Evolutionary conservation across 92 coral and sea anemone genomes (phyloP).

Genomic region (Pocillopora grandis): DNA sequence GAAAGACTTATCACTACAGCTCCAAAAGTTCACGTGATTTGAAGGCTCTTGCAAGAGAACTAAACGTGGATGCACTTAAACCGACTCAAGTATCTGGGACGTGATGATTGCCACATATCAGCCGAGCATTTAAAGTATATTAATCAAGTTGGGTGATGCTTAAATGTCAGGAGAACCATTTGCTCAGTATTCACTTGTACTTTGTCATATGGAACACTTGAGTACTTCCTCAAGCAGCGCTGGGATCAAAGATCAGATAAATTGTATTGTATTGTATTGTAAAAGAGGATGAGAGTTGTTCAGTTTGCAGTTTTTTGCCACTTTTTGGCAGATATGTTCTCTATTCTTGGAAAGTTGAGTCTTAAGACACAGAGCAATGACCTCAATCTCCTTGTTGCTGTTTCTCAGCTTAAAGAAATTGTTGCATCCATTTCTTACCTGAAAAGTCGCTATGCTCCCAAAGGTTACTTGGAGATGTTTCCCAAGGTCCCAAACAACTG

Average conservation of each 20-base stretch:
- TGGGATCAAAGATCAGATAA: conserved; percentile 34
- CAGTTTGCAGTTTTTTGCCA: conserved; percentile 33
- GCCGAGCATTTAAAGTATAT: conserved; percentile 28
- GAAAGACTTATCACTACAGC: conserved; percentile 45
- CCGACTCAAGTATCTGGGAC: conserved; percentile 37
- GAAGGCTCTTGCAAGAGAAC: conserved; percentile 11
- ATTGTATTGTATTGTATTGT: not conserved
- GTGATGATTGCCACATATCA: conserved; percentile 36
- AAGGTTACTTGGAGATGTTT: conserved; percentile 7
- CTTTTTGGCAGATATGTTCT: conserved; percentile 43
- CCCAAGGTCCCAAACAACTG: not conserved
- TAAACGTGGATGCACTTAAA: conserved; percentile 13
- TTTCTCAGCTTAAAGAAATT: conserved; percentile 38
- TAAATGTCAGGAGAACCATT: not conserved
- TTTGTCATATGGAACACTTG: conserved; percentile 35
- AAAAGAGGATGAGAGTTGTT: conserved; percentile 12
- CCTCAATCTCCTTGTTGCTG: conserved; percentile 34
- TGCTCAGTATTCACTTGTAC: conserved; percentile 47
- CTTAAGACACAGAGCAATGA: conserved; percentile 39
- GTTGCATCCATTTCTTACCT: conserved; percentile 29
- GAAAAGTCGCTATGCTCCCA: conserved; percentile 22
- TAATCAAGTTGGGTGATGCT: not conserved
- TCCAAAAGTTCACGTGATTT: conserved; percentile 32
- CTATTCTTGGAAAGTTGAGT: conserved; percentile 32
- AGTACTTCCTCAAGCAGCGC: conserved; percentile 25